Conservation (phyloP, 1,140 invertebrate genomes). For the Akabosia matsudoensis region DNA sequence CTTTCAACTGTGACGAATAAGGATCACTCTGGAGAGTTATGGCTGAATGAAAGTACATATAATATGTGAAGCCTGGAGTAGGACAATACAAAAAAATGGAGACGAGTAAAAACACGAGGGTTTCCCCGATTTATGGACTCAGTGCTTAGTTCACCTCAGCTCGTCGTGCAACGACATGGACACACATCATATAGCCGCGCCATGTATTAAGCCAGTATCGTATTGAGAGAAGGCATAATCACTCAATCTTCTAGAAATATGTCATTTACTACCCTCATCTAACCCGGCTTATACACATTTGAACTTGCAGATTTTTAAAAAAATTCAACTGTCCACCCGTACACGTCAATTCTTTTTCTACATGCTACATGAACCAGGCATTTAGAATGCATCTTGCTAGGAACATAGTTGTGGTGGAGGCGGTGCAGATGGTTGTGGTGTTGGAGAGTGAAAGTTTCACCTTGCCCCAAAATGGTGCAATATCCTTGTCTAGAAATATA, state of each 20-base stretch:
- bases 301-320: too few species aligned
- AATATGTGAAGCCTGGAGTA: too few species aligned
- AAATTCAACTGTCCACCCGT: not conserved
- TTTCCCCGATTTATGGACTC: too few species aligned
- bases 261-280: too few species aligned
- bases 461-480: not conserved
- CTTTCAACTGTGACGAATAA: too few species aligned
- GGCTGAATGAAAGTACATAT: too few species aligned
- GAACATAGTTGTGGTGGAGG: not conserved
- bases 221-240: not conserved
- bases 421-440: not conserved
- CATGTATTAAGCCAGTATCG: not conserved
- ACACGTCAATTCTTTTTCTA: not conserved
- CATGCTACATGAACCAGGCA: not conserved
- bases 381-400: too few species aligned
- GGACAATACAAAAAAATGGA: too few species aligned
- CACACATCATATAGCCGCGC: not conserved
- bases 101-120: too few species aligned
- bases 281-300: too few species aligned
- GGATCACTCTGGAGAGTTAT: too few species aligned
- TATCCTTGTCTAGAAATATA: not conserved
- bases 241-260: not conserved
- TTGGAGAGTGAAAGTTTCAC: not conserved
- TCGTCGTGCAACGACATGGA: not conserved
- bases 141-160: not conserved